Percentiles rank a stretch among this genome's conserved stretches.
Conservation (phyloP, 2,797 vertebrate species). For the Hydrophis major region DNA sequence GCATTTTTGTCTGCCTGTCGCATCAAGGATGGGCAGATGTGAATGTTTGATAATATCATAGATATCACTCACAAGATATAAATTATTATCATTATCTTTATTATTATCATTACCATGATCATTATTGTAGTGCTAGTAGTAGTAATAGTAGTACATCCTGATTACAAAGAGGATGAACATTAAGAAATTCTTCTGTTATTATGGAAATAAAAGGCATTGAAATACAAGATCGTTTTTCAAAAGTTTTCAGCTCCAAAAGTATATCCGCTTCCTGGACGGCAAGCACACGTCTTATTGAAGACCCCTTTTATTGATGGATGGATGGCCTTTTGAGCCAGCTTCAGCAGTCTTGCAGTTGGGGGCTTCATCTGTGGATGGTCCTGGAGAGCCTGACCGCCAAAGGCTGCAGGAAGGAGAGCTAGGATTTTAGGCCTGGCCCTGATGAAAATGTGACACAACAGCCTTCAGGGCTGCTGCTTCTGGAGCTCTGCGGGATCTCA, state of each 20-base stretch:
- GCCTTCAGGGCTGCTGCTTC: neutral
- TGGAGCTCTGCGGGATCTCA: neutral
- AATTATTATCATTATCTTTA: too few relatives aligned
- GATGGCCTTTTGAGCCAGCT: neutral
- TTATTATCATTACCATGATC: neutral
- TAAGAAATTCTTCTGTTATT: neutral
- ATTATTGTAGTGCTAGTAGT: neutral
- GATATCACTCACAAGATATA: too few relatives aligned
- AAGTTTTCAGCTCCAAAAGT: neutral
- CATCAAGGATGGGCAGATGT: too few relatives aligned
- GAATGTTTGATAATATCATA: too few relatives aligned
- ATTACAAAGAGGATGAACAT: neutral
- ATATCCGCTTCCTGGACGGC: neutral
- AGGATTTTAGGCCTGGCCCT: neutral
- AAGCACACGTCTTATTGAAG: neutral
- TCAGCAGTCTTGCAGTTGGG: neutral
- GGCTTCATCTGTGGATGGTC: neutral
- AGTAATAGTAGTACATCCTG: too few relatives aligned
- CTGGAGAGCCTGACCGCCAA: rapidly evolving
- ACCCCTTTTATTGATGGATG: neutral
- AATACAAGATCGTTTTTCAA: neutral
- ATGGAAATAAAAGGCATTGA: neutral
- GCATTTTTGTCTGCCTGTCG: too few relatives aligned
- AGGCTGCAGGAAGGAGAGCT: neutral
- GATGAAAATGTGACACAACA: neutral